Base-by-base conservation (phyloP, 92 coral and sea anemone species). In the Epizoanthus ramosus region DNA sequence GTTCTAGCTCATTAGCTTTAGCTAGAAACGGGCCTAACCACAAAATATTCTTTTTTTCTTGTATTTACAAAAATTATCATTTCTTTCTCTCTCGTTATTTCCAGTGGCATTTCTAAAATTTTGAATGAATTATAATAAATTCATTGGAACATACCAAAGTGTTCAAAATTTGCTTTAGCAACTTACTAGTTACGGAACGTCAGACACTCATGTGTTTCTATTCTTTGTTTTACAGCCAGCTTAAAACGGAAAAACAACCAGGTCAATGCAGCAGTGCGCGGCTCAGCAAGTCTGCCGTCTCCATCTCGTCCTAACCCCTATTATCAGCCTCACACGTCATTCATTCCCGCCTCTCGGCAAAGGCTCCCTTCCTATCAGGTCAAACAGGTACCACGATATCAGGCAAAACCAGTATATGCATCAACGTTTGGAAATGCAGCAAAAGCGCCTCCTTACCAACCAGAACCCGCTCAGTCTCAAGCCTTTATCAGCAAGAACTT, bases 401-500 rank as follows among this genome's bases (percentile, higher is more conserved):
- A 19, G 54, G 81, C 14, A 35, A 77, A 77, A 37, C 70, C 47
- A 41, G 23, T 18, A 12, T 25, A 6, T 60, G 25, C 80, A 25
- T 21, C 50, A 63, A n/a, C 24, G 15, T 21, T 57, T 61, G 13
- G 17, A 61, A 77, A 77, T 21, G 58, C 39, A 24, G 23, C 39
- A 6, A 61, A 45, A 22, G 18, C 22, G 2, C 13, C 39, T 41
- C 19, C 82, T 4, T 18, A 41, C 41, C 71, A 16, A 8, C 52
- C 82, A 14, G 82, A 39, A 60, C 5, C 39, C 5, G 71, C 82
- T 77, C 22, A 68, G 12, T 61, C 82, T 22, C 71, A 71, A 6
- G 70, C 71, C 4, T 77, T 77, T 45, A 77, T 77, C 23, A 21
- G 57, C 15, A 77, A 77, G 23, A 77, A 77, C 22, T 69, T 77